Conservation (phyloP, 2,113 vertebrate species). For the Phrynosoma blainvillii region DNA sequence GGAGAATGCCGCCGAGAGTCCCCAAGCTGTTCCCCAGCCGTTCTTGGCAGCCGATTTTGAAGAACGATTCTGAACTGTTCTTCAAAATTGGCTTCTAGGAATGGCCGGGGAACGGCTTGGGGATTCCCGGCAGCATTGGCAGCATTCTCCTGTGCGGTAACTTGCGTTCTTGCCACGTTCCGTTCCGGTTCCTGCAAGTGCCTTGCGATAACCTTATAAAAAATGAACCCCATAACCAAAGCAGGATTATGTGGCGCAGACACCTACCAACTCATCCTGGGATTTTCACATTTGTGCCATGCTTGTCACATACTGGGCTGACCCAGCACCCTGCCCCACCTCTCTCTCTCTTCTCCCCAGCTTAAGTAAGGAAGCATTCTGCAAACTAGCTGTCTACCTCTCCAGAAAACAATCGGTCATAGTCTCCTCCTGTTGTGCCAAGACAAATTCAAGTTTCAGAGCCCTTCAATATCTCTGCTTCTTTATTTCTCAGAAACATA, state of each 20-base stretch:
- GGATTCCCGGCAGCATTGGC: too few relatives aligned
- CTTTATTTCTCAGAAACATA: conserved; percentile 14
- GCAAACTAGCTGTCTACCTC: background rate
- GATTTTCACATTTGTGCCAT: background rate
- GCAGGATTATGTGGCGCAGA: background rate
- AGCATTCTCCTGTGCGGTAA: too few relatives aligned
- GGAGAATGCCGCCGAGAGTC: too few relatives aligned
- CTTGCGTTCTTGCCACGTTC: too few relatives aligned
- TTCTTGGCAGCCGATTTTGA: too few relatives aligned
- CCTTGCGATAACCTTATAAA: too few relatives aligned
- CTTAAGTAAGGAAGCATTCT: background rate
- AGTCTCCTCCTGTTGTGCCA: background rate
- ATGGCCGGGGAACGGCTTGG: too few relatives aligned
- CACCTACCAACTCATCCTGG: background rate
- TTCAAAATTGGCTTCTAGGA: too few relatives aligned
- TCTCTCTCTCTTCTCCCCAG: background rate
- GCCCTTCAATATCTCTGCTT: background rate
- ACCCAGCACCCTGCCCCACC: too few relatives aligned
- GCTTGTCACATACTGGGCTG: background rate
- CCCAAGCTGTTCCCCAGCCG: too few relatives aligned
- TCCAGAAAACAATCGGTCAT: conserved; percentile 1
- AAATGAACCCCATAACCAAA: background rate
- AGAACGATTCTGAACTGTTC: too few relatives aligned
- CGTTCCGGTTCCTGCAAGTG: too few relatives aligned
- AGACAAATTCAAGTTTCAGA: background rate